Percentiles rank a stretch among this genome's conserved stretches.
Evolutionary conservation across 2,888 invertebrate genomes (phyloP).

Genomic region (Dolichomitus sp.): DNA sequence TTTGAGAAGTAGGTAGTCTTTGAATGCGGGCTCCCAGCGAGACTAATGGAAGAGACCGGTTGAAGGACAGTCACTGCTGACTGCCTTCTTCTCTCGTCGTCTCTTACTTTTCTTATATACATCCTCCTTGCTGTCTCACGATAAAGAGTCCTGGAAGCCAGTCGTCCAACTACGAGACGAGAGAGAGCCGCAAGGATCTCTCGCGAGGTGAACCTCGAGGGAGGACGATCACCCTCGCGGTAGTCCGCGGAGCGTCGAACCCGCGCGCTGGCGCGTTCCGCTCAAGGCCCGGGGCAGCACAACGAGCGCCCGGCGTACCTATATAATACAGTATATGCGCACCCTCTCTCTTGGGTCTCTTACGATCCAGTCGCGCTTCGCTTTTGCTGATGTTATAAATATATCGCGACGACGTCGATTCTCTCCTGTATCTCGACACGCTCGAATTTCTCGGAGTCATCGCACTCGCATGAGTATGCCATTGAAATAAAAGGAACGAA

Average conservation of each 20-base stretch:
- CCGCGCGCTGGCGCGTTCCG: constrained; percentile 54
- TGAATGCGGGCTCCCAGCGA: background rate
- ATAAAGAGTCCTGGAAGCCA: constrained; percentile 45
- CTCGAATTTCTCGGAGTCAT: constrained; percentile 59
- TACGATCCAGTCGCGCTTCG: constrained; percentile 26
- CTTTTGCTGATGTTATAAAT: constrained; percentile 65
- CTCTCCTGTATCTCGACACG: constrained; percentile 14
- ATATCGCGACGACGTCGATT: constrained; percentile 53
- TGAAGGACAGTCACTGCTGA: background rate
- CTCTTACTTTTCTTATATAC: background rate
- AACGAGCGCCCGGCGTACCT: constrained; percentile 34
- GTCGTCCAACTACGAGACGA: constrained; percentile 46
- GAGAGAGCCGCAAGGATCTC: constrained; percentile 54
- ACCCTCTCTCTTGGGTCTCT: constrained; percentile 2
- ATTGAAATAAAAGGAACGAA: constrained; percentile 33
- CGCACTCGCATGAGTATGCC: constrained; percentile 29
- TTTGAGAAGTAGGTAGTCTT: background rate
- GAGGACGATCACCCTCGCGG: constrained; percentile 68
- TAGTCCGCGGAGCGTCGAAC: constrained; percentile 68
- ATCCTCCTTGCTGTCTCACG: constrained; percentile 15
- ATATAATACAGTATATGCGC: background rate
- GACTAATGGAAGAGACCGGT: constrained; percentile 1
- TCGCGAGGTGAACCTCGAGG: constrained; percentile 58
- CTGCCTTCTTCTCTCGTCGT: background rate
- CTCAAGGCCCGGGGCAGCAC: constrained; percentile 63